Evolutionary conservation across 2,888 invertebrate genomes (phyloP), one percentile per base, ranked within the genome.

Genomic region (Acanthoscelides obtectus): DNA sequence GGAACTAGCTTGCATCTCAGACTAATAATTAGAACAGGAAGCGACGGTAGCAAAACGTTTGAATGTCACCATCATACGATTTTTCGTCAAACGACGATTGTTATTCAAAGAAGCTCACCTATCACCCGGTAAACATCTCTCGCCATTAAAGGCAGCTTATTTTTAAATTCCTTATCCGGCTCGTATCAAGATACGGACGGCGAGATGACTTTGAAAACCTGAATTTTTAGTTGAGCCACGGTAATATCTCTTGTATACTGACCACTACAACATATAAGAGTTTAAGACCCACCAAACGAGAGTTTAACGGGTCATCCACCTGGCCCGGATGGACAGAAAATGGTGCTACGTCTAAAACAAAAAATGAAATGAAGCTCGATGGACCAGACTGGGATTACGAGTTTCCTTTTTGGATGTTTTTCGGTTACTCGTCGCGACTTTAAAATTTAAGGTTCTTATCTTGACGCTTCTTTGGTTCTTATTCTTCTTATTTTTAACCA

Each of bases 251-350:
- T 25, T 45, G 12, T 75, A 80, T 80, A 83, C 84, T 84, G 84
- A 84, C 84, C 84, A 83, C 81, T 84, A 83, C 84, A 84, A 84
- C 83, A 84, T 83, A 79, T 81, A 82, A 82, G 80, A 81, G 79
- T 83, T 84, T 84, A 81, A 81, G 84, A 83, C 80, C 81, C 80
- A 79, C 81, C 78, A 81, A 79, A 78, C 45, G 8, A 45, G 45
- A 12, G 45, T 1, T 1, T 6, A 45, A 12, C 79, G 79, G 83
- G 83, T 83, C 83, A 82, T 79, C 80, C 79, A 82, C 83, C 80
- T 81, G 79, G 27, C 69, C 69, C 77, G 75, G 67, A 45, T 45
- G 45, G 17, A 12, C 45, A 4, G 45, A 45, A 12, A 45, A 45
- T 45, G 45, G 12, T 45, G n/a, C n/a, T n/a, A 45, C 8, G 45